Conservation (phyloP, 2,797 vertebrate species). For the Phoebastria nigripes region DNA sequence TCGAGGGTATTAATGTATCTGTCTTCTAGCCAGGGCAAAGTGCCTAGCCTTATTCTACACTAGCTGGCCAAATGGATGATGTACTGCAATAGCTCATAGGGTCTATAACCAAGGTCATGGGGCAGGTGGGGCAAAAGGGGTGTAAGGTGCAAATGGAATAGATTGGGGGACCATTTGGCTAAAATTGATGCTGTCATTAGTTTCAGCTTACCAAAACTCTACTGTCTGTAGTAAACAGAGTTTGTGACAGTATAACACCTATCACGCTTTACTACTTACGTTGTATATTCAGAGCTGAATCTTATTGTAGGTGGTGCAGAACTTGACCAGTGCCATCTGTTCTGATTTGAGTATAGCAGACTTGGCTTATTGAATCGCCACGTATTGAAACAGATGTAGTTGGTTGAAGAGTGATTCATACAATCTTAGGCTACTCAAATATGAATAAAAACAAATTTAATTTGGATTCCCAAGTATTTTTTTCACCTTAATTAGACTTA, state of each 20-base stretch:
- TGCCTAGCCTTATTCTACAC: background rate
- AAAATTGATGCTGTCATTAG: background rate
- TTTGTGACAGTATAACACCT: background rate
- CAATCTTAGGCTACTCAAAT: background rate
- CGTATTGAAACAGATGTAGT: fast-evolving
- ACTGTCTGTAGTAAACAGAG: background rate
- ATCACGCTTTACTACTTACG: background rate
- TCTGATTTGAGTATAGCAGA: background rate
- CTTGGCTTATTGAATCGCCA: fast-evolving
- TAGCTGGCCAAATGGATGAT: background rate
- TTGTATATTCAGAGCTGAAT: background rate
- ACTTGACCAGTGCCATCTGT: background rate
- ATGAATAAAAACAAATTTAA: background rate
- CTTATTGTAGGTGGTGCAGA: background rate
- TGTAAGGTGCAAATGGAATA: background rate
- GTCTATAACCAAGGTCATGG: background rate
- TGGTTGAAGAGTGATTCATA: background rate
- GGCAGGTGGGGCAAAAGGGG: background rate
- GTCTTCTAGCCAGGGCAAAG: background rate
- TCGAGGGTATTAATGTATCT: background rate
- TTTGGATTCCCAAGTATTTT: background rate
- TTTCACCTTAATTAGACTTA: background rate
- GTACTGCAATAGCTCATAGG: background rate
- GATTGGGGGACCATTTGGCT: background rate
- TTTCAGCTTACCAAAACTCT: background rate